phyloP scores from a whole-genome alignment of 2,888 invertebrate genomes.

The Lasioglossum oenotherae region DNA sequence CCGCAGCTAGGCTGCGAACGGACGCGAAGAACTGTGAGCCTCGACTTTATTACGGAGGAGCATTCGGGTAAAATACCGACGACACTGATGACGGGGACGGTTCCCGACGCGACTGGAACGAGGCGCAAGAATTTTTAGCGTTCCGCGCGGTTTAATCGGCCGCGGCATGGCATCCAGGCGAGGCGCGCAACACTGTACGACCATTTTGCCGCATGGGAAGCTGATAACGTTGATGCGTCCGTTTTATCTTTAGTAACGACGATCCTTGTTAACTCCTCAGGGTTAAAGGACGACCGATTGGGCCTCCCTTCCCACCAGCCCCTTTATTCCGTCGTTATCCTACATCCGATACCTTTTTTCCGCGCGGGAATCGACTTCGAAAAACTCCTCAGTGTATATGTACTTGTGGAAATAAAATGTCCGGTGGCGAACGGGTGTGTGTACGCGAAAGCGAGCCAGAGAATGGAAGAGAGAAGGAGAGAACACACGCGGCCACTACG shows the following conservation, averaged over 20 bases:
- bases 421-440: not conserved
- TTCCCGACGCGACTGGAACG: slow-evolving; percentile 17
- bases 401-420: slow-evolving; percentile 62
- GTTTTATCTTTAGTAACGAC: slow-evolving; percentile 52
- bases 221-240: slow-evolving; percentile 30
- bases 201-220: slow-evolving; percentile 1
- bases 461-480: not conserved
- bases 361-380: not conserved
- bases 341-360: not conserved
- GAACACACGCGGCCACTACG: slow-evolving; percentile 17
- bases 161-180: not conserved
- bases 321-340: not conserved
- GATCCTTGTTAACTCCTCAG: slow-evolving; percentile 9
- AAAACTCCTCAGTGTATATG: slow-evolving; percentile 35
- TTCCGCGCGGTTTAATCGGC: slow-evolving; percentile 39
- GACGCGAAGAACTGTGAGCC: not conserved
- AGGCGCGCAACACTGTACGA: not conserved
- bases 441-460: not conserved
- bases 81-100: slow-evolving; percentile 33
- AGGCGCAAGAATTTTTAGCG: slow-evolving; percentile 11
- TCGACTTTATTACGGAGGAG: slow-evolving; percentile 28
- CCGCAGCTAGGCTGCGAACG: not conserved
- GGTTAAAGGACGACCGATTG: slow-evolving; percentile 17
- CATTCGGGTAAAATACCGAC: slow-evolving; percentile 35
- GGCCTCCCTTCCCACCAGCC: not conserved